Conservation (phyloP, 2,113 vertebrate genomes). For the Kobus ellipsiprymnus region DNA sequence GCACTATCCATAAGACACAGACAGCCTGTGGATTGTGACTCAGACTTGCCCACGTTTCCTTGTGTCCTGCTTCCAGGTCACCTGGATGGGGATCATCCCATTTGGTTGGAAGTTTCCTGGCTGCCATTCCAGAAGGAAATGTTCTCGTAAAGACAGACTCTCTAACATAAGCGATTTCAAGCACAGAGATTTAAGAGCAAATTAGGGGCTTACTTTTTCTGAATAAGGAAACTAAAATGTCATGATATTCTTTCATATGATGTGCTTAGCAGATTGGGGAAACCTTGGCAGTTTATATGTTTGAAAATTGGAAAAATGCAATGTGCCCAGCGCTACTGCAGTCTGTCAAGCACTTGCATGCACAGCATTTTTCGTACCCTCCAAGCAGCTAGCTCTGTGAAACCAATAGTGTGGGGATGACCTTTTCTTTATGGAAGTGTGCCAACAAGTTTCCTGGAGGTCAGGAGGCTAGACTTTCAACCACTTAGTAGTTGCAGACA, state of each 20-base stretch:
- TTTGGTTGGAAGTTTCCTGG: conserved; percentile 55
- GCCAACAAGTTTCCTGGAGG: neutral
- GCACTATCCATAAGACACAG: neutral
- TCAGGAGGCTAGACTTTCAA: neutral
- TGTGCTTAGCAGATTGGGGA: conserved; percentile 30
- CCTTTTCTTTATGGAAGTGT: neutral
- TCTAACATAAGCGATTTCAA: conserved; percentile 29
- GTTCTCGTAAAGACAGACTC: conserved; percentile 43
- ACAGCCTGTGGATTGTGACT: neutral
- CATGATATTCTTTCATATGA: neutral
- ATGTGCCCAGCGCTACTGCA: neutral
- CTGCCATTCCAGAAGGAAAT: conserved; percentile 56
- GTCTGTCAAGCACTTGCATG: neutral
- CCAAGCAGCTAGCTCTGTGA: neutral
- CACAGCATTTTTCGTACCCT: neutral
- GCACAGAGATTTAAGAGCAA: conserved; percentile 44
- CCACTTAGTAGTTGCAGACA: neutral
- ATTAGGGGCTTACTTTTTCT: conserved; percentile 31
- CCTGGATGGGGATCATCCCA: conserved; percentile 13
- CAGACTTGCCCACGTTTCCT: neutral
- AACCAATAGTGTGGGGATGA: neutral
- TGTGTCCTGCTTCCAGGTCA: conserved; percentile 19
- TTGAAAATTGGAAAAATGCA: neutral
- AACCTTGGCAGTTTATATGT: neutral
- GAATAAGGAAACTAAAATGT: conserved; percentile 27